These are phyloP conservation scores for Drosophila dunni DNA, from an alignment of 1,140 invertebrate genomes.

Conservation along the genomic window DNA sequence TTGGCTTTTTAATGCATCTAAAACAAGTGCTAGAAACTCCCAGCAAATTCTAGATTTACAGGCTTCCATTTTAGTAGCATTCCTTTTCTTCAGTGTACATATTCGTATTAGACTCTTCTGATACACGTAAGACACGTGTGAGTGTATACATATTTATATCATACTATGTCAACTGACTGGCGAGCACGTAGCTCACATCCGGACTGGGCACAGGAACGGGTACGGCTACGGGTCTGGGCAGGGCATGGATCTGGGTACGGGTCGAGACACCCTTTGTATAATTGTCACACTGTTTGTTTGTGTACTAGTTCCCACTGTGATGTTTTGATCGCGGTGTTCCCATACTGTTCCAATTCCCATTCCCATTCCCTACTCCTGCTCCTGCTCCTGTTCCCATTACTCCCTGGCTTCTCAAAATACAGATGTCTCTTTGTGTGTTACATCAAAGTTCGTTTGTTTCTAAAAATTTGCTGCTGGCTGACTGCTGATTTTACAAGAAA, in stretches of 20 bases:
- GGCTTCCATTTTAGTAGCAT: too few relatives aligned
- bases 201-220: neutral
- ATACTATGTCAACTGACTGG: conserved; percentile 4
- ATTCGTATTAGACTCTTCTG: neutral
- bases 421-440: conserved; percentile 69
- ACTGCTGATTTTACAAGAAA: conserved; percentile 44
- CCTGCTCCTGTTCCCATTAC: neutral
- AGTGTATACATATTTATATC: conserved; percentile 24
- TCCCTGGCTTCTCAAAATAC: conserved; percentile 30
- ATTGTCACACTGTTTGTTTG: conserved; percentile 59
- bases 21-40: too few relatives aligned
- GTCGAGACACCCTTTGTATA: conserved; percentile 30
- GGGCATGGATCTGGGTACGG: neutral
- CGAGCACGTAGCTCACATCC: conserved; percentile 16
- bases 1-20: too few relatives aligned
- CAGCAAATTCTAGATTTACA: too few relatives aligned
- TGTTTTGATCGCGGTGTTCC: conserved; percentile 10
- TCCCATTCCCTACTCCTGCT: neutral
- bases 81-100: neutral
- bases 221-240: neutral
- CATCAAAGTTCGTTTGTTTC: conserved; percentile 78
- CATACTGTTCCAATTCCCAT: neutral
- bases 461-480: conserved; percentile 58
- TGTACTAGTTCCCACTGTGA: conserved; percentile 21
- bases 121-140: too few relatives aligned